Evolutionary conservation across 2,888 invertebrate species (phyloP).

Genomic region (Caenorhabditis panamensis): DNA sequence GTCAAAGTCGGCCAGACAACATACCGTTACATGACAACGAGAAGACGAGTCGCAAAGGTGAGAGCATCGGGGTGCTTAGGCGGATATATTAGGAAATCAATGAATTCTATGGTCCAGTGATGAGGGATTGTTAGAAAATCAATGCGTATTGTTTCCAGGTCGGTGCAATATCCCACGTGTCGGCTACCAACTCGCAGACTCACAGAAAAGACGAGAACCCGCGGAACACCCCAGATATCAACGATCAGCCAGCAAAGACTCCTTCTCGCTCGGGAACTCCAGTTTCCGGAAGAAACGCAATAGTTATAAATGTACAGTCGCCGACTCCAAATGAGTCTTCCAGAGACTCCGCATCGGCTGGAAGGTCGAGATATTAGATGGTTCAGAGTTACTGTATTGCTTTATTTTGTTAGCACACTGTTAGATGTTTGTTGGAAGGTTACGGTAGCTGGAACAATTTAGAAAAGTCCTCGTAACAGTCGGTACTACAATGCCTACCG

Average conservation of each 20-base stretch:
- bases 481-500: too few relatives aligned
- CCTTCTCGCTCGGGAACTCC: not conserved
- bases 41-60: slow-evolving; percentile 30
- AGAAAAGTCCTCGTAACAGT: too few relatives aligned
- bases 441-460: too few relatives aligned
- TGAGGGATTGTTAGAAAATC: too few relatives aligned
- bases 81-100: too few relatives aligned
- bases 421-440: too few relatives aligned
- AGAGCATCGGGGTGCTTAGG: not conserved
- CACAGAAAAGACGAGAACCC: slow-evolving; percentile 16
- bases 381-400: too few relatives aligned
- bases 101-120: too few relatives aligned
- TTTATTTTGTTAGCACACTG: too few relatives aligned
- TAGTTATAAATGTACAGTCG: slow-evolving; percentile 11
- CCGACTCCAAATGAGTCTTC: slow-evolving; percentile 29
- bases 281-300: not conserved
- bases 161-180: slow-evolving; percentile 31
- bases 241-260: not conserved
- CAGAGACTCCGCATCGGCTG: not conserved
- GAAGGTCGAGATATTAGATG: too few relatives aligned
- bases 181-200: slow-evolving; percentile 31
- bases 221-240: not conserved
- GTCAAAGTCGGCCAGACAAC: slow-evolving; percentile 62
- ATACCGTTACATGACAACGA: slow-evolving; percentile 62
- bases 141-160: slow-evolving; percentile 22